phyloP scores from a whole-genome alignment of 2,888 invertebrate genomes.

The Caenorhabditis becei region DNA sequence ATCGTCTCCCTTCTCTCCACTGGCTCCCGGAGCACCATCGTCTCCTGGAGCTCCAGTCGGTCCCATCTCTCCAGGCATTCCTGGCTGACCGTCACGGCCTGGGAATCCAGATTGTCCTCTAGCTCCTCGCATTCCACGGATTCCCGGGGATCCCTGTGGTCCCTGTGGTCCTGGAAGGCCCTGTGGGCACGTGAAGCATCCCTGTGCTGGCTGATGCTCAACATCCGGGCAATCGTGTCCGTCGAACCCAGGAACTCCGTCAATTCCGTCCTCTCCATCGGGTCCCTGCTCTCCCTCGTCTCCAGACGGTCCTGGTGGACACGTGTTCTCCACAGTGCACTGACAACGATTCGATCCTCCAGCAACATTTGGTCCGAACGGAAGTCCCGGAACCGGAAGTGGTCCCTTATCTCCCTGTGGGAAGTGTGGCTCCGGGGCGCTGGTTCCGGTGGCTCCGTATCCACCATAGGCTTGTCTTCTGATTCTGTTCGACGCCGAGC shows the following conservation, averaged over 20 bases:
- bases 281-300: slow-evolving; percentile 65
- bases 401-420: slow-evolving; percentile 58
- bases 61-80: slow-evolving; percentile 72
- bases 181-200: slow-evolving; percentile 78
- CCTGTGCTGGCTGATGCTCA: slow-evolving; percentile 70
- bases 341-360: slow-evolving; percentile 53
- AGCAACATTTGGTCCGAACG: slow-evolving; percentile 48
- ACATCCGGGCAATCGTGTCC: slow-evolving; percentile 76
- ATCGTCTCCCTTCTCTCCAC: slow-evolving; percentile 76
- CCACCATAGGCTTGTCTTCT: slow-evolving; percentile 79
- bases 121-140: slow-evolving; percentile 78
- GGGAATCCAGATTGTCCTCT: slow-evolving; percentile 72
- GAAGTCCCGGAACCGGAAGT: slow-evolving; percentile 49
- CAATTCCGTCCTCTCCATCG: slow-evolving; percentile 72
- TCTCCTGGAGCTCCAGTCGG: slow-evolving; percentile 72
- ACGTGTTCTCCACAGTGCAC: slow-evolving; percentile 74
- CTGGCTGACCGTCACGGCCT: slow-evolving; percentile 72
- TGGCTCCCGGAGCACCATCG: slow-evolving; percentile 72
- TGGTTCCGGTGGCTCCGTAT: slow-evolving; percentile 73
- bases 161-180: slow-evolving; percentile 73
- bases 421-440: slow-evolving; percentile 52
- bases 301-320: slow-evolving; percentile 75
- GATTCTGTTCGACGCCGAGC: slow-evolving; percentile 78
- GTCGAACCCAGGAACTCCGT: slow-evolving; percentile 73
- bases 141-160: slow-evolving; percentile 67